These are phyloP conservation scores for Cercopithecus hamlyni DNA, from an alignment of 2,797 vertebrate genomes.

Conservation along the genomic window DNA sequence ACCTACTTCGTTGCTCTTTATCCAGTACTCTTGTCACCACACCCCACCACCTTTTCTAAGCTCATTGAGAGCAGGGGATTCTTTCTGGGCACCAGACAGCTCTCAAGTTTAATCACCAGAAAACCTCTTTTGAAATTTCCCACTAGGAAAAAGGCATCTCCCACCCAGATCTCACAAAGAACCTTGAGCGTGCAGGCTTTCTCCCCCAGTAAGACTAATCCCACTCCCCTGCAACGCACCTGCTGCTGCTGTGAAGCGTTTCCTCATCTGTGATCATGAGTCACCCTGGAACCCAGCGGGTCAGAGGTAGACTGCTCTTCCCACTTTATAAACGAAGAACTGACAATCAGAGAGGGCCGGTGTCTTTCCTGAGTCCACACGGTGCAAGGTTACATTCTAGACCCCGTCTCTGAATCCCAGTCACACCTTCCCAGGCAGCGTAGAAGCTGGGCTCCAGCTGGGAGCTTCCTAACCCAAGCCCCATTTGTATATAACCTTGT, in stretches of 20 bases:
- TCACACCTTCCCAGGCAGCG: rapidly evolving
- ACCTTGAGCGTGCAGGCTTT: not conserved
- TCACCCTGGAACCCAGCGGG: not conserved
- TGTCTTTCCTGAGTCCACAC: not conserved
- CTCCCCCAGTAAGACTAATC: rapidly evolving
- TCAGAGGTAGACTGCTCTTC: too few species aligned
- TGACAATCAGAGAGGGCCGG: rapidly evolving
- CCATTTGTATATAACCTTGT: not conserved
- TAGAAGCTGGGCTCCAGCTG: not conserved
- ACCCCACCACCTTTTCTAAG: rapidly evolving
- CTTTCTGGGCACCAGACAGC: not conserved
- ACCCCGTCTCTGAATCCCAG: rapidly evolving
- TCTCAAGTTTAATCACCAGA: not conserved
- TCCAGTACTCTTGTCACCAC: rapidly evolving
- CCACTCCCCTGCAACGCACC: rapidly evolving
- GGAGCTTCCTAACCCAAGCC: not conserved
- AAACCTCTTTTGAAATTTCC: not conserved
- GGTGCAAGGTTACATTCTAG: not conserved
- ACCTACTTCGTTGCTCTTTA: not conserved
- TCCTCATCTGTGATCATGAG: rapidly evolving
- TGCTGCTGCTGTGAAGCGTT: not conserved
- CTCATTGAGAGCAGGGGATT: not conserved
- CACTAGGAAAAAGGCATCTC: not conserved
- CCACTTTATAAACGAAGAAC: not conserved
- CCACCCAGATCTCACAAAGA: not conserved